Evolutionary conservation across 2,113 vertebrate species (phyloP), one percentile per base, ranked within the genome.

Genomic region (Arothron firmamentum): DNA sequence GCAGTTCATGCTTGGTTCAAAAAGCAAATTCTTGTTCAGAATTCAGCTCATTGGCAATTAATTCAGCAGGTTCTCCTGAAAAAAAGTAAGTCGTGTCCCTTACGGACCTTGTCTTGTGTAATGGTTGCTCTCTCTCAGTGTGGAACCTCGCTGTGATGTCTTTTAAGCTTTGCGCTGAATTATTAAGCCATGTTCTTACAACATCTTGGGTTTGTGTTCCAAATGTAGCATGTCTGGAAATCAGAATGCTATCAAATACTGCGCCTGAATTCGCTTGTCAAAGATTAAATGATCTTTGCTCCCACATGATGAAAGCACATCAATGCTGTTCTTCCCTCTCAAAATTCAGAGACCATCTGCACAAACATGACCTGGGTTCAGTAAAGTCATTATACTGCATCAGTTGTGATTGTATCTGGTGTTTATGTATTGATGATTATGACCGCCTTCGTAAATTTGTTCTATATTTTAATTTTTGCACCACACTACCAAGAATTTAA

Each of bases 1-100:
- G 70, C 72, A 88, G 91, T 90, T 80, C 92, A 94, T 95, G 94
- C 93, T 92, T 70, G 80, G 86, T 42, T 73, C 6, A 4, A 28
- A 28, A 28, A 85, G 88, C 45, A 55, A 77, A 6, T n/a, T 23
- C 49, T 47, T 52, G 28, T 59, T 69, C 21, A 68, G 23, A 54
- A 62, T 63, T 62, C 56, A 67, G n/a, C 62, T 53, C 16, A 45
- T 52, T 47, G 34, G 23, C 57, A 43, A 41, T 20, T 8, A 50
- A 34, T 34, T 62, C n/a, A 45, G 20, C 7, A 20, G 51, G 47
- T 50, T 15, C 9, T n/a, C 5, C 28, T 8, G 18, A 56, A 23
- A 52, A 66, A 8, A 69, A 59, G 21, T 14, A 17, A 59, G 52
- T 62, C 21, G n/a, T 20, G 5, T 11, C 66, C 47, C 28, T 19